Conservation (phyloP, 2,113 vertebrate species). For the Campylorhamphus procurvoides region DNA sequence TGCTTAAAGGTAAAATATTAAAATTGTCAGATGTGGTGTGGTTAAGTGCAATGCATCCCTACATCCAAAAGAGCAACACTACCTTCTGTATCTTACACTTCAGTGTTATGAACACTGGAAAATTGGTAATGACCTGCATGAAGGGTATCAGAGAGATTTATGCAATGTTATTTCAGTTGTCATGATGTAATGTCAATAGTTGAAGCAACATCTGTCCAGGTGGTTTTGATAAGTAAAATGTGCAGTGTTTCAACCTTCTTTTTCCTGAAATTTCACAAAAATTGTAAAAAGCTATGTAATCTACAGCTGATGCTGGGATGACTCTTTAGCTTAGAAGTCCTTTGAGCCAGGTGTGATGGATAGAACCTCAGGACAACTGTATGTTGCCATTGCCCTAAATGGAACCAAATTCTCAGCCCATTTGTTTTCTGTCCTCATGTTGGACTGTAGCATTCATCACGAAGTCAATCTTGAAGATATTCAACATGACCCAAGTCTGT, state of each 20-base stretch:
- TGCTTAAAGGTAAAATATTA: neutral
- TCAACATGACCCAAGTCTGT: neutral
- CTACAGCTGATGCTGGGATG: neutral
- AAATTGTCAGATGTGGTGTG: neutral
- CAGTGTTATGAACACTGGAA: neutral
- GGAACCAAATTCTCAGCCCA: neutral
- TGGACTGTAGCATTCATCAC: neutral
- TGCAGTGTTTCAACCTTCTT: conserved; percentile 22
- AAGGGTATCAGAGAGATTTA: conserved; percentile 57
- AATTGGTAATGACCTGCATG: conserved; percentile 10
- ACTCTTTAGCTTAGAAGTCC: neutral
- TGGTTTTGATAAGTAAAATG: conserved; percentile 61
- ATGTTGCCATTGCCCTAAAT: neutral
- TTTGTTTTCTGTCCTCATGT: conserved; percentile 22
- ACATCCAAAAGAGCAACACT: neutral
- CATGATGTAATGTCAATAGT: conserved; percentile 33
- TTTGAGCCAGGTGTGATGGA: neutral
- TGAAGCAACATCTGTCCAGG: conserved; percentile 44
- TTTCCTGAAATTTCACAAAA: conserved; percentile 27
- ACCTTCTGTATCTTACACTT: neutral
- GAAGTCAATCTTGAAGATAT: neutral
- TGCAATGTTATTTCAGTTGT: conserved; percentile 28
- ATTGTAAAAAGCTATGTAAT: neutral
- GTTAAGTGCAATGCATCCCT: neutral
- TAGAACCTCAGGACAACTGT: neutral